Conservation (phyloP, 2,113 vertebrate genomes). For the Oreochromis tanganicae region DNA sequence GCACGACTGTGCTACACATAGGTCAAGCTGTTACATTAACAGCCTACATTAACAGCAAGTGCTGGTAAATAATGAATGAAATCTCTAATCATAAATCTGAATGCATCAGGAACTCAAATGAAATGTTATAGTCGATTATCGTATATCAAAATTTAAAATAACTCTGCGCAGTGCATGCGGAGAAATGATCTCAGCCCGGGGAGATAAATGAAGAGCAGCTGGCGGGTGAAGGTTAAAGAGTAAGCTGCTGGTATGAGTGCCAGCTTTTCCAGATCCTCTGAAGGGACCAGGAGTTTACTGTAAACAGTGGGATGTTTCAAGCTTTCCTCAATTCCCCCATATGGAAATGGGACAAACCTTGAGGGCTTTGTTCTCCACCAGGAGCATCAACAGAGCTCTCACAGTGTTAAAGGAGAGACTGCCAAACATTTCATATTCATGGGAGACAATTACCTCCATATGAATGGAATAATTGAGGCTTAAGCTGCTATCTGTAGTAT, state of each 20-base stretch:
- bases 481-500: constrained; percentile 62
- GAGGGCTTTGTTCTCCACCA: constrained; percentile 53
- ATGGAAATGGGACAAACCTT: constrained; percentile 73
- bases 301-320: constrained; percentile 60
- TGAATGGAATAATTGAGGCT: constrained; percentile 72
- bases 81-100: not conserved
- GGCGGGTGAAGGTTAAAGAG: not conserved
- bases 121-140: not conserved
- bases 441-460: constrained; percentile 62
- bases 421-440: constrained; percentile 75
- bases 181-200: not conserved
- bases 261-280: not conserved
- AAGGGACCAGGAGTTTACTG: constrained; percentile 56
- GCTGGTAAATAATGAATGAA: not conserved
- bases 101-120: not conserved
- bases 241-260: not conserved
- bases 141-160: not conserved
- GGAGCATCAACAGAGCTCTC: constrained; percentile 36
- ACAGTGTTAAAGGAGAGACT: constrained; percentile 56
- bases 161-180: not conserved
- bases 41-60: not conserved
- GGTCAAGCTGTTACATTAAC: not conserved
- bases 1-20: not conserved
- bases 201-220: not conserved
- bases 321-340: constrained; percentile 41